A percentile compares a stretch with the other conserved stretches of the same genome.
Evolutionary conservation across 2,888 invertebrate genomes (phyloP).

Genomic region (Eumerus sabulonum): DNA sequence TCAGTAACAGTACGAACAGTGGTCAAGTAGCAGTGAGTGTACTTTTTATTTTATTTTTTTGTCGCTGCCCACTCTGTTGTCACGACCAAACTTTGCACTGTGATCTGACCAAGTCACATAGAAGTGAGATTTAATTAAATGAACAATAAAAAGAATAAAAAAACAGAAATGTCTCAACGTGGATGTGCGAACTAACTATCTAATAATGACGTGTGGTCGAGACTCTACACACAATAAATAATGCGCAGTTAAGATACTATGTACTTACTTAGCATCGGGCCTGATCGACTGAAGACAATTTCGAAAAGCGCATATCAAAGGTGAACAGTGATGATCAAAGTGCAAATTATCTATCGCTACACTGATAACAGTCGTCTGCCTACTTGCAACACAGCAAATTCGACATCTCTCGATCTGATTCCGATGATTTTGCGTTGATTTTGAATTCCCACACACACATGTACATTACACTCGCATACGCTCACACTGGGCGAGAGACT

Average conservation of each 20-base stretch:
- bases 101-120: constrained; percentile 34
- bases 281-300: not conserved
- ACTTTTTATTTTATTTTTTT: not conserved
- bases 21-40: not conserved
- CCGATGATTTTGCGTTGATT: not conserved
- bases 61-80: constrained; percentile 6
- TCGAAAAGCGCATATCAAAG: too few relatives aligned
- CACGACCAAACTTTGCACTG: constrained; percentile 48
- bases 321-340: constrained; percentile 45
- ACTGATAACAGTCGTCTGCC: not conserved
- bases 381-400: too few relatives aligned
- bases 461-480: constrained; percentile 18
- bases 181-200: constrained; percentile 25
- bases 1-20: constrained; percentile 47
- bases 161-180: not conserved
- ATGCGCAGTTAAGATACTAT: constrained; percentile 55
- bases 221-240: too few relatives aligned
- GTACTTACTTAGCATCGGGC: not conserved
- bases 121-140: not conserved
- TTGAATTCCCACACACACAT: constrained; percentile 2
- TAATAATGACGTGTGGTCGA: constrained; percentile 29
- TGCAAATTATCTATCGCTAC: constrained; percentile 16
- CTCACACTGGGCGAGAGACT: too few relatives aligned
- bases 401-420: too few relatives aligned
- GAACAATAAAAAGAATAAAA: too few relatives aligned